These are phyloP conservation scores for Patella ulyssiponensis DNA, from an alignment of 2,888 invertebrate species.

Conservation along the genomic window DNA sequence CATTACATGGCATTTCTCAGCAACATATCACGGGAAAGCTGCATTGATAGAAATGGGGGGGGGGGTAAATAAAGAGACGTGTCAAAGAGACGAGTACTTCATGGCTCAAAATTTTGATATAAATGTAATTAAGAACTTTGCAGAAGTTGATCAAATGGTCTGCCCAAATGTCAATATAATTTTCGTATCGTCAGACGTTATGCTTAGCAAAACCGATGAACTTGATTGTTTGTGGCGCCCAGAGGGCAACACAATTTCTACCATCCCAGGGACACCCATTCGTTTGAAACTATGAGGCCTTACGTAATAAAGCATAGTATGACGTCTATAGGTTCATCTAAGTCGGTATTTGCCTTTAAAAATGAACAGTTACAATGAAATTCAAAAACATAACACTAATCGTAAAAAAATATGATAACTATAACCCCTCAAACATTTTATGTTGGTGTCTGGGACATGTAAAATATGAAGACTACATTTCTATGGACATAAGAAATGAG, in stretches of 20 bases:
- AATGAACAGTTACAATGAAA: neutral
- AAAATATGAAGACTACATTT: too few relatives aligned
- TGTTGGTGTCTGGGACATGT: neutral
- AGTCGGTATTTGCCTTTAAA: neutral
- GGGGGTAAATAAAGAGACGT: conserved; percentile 5
- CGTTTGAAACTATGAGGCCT: neutral
- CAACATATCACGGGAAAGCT: conserved; percentile 12
- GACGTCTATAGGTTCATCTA: neutral
- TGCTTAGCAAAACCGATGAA: neutral
- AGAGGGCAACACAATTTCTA: neutral
- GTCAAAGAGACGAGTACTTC: conserved; percentile 4
- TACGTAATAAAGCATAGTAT: neutral
- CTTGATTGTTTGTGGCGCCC: neutral
- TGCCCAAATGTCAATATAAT: neutral
- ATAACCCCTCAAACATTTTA: neutral
- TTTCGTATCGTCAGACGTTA: neutral
- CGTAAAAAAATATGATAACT: neutral
- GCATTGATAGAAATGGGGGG: conserved; percentile 16
- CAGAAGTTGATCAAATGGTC: neutral
- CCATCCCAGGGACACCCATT: neutral
- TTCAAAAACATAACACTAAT: neutral
- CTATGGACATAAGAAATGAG: too few relatives aligned
- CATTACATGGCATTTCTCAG: conserved; percentile 12
- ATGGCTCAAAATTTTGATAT: neutral
- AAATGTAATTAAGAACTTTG: neutral